Percentiles rank a stretch among this genome's conserved stretches.
Conservation (phyloP, 2,888 invertebrate species). For the Andrena dorsata region DNA sequence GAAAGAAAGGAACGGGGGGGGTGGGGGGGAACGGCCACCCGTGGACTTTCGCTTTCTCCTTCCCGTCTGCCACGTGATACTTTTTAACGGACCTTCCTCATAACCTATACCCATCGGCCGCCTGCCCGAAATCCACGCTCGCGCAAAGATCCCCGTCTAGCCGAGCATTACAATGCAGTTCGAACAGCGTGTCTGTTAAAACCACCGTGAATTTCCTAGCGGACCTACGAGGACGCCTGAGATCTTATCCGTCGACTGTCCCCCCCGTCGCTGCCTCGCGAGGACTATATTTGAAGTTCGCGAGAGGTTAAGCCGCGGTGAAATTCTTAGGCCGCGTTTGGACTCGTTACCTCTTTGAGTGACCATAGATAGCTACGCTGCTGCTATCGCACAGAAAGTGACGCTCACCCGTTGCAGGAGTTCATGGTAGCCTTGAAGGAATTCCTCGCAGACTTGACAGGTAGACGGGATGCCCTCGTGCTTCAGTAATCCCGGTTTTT, state of each 20-base stretch:
- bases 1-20: not conserved
- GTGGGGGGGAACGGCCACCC: constrained; percentile 22
- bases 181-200: not conserved
- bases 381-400: constrained; percentile 40
- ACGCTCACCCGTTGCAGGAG: constrained; percentile 89
- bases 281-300: constrained; percentile 2
- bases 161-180: not conserved
- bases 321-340: constrained; percentile 29
- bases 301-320: not conserved
- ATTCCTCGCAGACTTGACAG: constrained; percentile 91
- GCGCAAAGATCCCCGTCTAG: not conserved
- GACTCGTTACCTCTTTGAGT: constrained; percentile 21
- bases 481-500: constrained; percentile 87
- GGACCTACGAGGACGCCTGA: not conserved
- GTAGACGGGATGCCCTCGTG: constrained; percentile 87
- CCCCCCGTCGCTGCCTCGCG: not conserved
- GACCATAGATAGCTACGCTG: constrained; percentile 43
- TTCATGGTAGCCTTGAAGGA: constrained; percentile 89
- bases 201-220: not conserved
- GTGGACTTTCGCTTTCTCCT: constrained; percentile 49
- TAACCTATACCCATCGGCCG: constrained; percentile 39
- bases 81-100: constrained; percentile 5
- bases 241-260: not conserved
- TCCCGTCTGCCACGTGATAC: constrained; percentile 48
- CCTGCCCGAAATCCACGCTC: not conserved